Percentiles rank a stretch among this genome's conserved stretches.
phyloP scores from a whole-genome alignment of 2,888 invertebrate species.

The Eupithecia inturbata region DNA sequence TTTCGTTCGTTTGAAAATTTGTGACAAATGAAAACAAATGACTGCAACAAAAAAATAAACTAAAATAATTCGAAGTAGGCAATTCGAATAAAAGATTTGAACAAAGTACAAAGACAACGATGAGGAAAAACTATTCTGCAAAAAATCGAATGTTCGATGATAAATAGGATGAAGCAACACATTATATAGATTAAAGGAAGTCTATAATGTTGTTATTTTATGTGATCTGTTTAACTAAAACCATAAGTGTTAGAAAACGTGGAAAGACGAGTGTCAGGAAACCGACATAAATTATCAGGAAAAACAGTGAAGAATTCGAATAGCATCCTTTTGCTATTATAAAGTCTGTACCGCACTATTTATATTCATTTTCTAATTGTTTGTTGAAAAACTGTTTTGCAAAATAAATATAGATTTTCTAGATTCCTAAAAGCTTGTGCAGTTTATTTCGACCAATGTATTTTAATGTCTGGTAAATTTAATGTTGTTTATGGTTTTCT shows the following conservation, averaged over 20 bases:
- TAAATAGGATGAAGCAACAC: conserved; percentile 10
- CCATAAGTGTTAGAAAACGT: not conserved
- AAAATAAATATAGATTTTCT: not conserved
- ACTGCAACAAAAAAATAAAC: no score
- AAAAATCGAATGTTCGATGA: no score
- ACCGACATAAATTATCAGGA: not conserved
- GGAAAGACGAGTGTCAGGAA: not conserved
- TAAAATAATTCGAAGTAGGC: no score
- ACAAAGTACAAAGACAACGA: no score
- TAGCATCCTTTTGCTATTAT: conserved; percentile 10
- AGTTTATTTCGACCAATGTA: not conserved
- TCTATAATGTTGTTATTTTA: not conserved
- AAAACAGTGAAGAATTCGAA: conserved; percentile 1
- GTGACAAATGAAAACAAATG: no score
- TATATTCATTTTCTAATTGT: not conserved
- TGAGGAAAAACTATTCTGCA: no score
- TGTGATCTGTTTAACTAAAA: not conserved
- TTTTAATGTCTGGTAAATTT: not conserved
- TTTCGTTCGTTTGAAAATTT: no score
- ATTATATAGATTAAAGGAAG: conserved; percentile 6
- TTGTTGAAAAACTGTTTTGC: not conserved
- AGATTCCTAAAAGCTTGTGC: not conserved
- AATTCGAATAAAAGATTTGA: no score
- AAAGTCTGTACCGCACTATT: not conserved
- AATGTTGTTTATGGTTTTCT: not conserved